These are phyloP conservation scores for Prorops nasuta DNA, from an alignment of 1,140 invertebrate genomes.

Conservation along the genomic window DNA sequence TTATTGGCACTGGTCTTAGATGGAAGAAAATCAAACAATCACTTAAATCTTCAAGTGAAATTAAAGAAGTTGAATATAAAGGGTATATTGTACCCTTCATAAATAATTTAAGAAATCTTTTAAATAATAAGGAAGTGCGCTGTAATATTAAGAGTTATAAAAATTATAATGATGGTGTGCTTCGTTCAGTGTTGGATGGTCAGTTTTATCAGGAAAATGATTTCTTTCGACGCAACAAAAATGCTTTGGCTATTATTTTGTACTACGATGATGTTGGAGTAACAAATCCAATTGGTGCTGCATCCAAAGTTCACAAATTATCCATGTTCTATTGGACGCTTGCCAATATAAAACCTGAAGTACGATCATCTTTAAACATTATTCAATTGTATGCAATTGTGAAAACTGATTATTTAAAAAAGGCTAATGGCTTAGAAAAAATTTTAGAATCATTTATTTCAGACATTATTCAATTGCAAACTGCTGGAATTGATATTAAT, in stretches of 20 bases:
- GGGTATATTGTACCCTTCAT: conserved; percentile 21
- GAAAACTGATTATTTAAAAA: not conserved
- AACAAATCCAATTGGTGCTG: conserved; percentile 12
- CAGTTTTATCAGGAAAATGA: conserved; percentile 16
- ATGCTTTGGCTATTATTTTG: conserved; percentile 19
- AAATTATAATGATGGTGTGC: conserved; percentile 1
- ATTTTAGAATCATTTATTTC: not conserved
- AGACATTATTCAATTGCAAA: not conserved
- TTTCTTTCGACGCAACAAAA: conserved; percentile 18
- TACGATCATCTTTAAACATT: not conserved
- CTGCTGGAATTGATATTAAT: not conserved
- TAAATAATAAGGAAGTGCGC: conserved; percentile 17
- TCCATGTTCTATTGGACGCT: conserved; percentile 25
- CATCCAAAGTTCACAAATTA: conserved; percentile 15
- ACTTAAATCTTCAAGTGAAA: not conserved
- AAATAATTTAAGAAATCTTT: conserved; percentile 14
- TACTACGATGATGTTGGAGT: conserved; percentile 23
- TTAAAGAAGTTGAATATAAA: not conserved
- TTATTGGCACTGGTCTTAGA: not conserved
- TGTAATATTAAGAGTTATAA: conserved; percentile 6
- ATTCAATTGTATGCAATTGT: conserved; percentile 1
- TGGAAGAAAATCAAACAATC: not conserved
- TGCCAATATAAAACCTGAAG: conserved; percentile 15
- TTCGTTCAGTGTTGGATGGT: conserved; percentile 18
- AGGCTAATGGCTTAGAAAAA: not conserved